Percentiles rank a stretch among this genome's conserved stretches.
Evolutionary conservation across 64 coral and sea anemone species (phyloP).

Genomic region (Anthopleura sola): DNA sequence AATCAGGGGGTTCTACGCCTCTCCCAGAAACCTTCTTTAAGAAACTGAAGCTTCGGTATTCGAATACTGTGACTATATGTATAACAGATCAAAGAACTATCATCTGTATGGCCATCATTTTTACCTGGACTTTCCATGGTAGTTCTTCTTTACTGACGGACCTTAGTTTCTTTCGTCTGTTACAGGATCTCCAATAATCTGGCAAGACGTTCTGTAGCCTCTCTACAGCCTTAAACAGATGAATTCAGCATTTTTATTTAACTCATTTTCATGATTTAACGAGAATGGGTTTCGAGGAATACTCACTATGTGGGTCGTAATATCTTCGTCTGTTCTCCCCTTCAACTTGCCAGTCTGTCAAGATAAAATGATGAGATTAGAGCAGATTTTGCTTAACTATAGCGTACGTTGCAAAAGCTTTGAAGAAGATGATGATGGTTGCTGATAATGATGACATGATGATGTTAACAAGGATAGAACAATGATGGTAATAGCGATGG

Average conservation of each 20-base stretch:
- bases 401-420: no score
- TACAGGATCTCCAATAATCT: conserved; percentile 63
- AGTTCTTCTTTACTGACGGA: conserved; percentile 74
- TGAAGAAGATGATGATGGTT: no score
- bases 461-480: no score
- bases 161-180: conserved; percentile 65
- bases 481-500: no score
- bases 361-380: background rate
- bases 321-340: conserved; percentile 67
- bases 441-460: no score
- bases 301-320: conserved; percentile 63
- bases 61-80: no score
- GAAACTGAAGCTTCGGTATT: no score
- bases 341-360: conserved; percentile 58
- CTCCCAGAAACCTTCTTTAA: no score
- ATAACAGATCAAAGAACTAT: background rate
- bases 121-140: conserved; percentile 85
- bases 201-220: conserved; percentile 52
- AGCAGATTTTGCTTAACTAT: background rate
- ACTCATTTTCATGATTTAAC: no score
- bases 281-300: background rate
- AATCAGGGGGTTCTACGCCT: no score
- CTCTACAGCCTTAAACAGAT: conserved; percentile 46
- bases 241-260: no score
- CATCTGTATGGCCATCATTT: background rate